Conservation (phyloP, 2,113 vertebrate species). For the Poeciliopsis occidentalis region DNA sequence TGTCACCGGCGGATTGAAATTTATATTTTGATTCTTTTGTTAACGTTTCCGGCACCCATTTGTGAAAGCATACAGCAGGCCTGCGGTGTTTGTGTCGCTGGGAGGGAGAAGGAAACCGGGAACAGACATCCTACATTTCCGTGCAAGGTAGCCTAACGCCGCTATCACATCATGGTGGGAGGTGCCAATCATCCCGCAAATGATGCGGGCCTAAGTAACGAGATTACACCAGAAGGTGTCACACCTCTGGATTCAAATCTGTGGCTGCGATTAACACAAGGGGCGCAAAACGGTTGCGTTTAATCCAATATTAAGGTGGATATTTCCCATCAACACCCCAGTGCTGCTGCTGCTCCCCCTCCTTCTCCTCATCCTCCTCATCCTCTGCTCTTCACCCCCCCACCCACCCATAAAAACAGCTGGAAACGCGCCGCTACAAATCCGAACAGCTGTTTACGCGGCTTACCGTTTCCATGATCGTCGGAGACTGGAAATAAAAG, state of each 20-base stretch:
- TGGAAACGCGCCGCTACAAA: conserved; percentile 59
- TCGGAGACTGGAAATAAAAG: conserved; percentile 40
- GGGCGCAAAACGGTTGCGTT: conserved; percentile 23
- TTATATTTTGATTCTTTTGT: neutral
- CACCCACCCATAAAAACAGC: conserved; percentile 72
- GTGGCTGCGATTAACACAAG: neutral
- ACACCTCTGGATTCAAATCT: conserved; percentile 19
- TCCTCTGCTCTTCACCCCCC: neutral
- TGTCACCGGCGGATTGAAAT: conserved; percentile 32
- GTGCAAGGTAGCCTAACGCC: conserved; percentile 34
- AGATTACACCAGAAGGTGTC: conserved; percentile 1
- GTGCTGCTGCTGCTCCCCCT: conserved; percentile 4
- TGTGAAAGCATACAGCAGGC: neutral
- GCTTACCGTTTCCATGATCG: conserved; percentile 78
- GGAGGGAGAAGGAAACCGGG: neutral
- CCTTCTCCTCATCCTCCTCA: neutral
- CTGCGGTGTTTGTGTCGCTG: conserved; percentile 5
- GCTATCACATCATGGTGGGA: conserved; percentile 66
- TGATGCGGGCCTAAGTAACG: conserved; percentile 64
- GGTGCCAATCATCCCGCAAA: conserved; percentile 67
- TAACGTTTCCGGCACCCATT: conserved; percentile 14
- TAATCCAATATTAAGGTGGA: conserved; percentile 49
- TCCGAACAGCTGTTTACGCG: neutral
- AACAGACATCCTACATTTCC: conserved; percentile 13
- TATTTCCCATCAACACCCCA: conserved; percentile 61